phyloP scores from a whole-genome alignment of 2,888 invertebrate species.

The Phlogophora meticulosa region DNA sequence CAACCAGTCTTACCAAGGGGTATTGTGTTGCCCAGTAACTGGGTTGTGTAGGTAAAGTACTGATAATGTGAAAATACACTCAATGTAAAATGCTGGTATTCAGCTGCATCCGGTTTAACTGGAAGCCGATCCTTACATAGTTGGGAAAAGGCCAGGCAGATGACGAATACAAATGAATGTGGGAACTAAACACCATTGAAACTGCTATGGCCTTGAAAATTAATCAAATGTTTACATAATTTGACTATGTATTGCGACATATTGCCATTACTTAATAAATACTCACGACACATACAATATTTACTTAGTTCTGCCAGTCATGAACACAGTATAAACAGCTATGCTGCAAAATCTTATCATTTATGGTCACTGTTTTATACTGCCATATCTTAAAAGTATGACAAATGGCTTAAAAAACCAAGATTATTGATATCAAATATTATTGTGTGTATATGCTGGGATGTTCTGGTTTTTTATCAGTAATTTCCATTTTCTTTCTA shows the following conservation, averaged over 20 bases:
- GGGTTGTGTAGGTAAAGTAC: too few species aligned
- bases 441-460: too few species aligned
- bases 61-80: too few species aligned
- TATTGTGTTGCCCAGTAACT: too few species aligned
- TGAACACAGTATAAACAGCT: background rate
- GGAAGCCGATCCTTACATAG: too few species aligned
- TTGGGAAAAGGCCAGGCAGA: too few species aligned
- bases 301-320: background rate
- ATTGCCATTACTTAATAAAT: background rate
- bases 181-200: background rate
- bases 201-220: background rate
- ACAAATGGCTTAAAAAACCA: background rate
- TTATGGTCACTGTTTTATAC: background rate
- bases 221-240: background rate
- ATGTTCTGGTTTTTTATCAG: background rate
- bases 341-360: conserved; percentile 14
- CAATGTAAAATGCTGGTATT: too few species aligned
- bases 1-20: too few species aligned
- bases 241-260: background rate
- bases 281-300: too few species aligned
- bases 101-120: too few species aligned
- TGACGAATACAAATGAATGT: too few species aligned
- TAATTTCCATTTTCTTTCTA: too few species aligned
- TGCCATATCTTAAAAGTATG: background rate
- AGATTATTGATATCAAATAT: background rate